Conservation (phyloP, 64 coral and sea anemone species). For the Montipora foliosa region DNA sequence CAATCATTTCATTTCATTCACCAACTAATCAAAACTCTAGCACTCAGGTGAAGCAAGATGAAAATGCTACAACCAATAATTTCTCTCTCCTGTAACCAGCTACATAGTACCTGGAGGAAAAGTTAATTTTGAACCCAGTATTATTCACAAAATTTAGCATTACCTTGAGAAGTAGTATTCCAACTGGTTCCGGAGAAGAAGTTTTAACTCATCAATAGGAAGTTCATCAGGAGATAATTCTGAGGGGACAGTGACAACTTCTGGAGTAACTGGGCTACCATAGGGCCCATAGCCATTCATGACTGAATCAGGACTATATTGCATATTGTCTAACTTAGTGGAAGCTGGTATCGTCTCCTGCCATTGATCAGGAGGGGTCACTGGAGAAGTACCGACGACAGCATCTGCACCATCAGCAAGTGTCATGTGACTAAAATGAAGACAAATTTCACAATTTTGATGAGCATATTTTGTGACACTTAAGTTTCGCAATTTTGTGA, state of each 20-base stretch:
- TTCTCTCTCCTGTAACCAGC: no score
- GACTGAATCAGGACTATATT: slow-evolving; percentile 84
- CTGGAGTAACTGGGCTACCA: slow-evolving; percentile 49
- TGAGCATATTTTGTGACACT: no score
- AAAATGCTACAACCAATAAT: no score
- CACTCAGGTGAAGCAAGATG: no score
- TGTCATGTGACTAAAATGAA: slow-evolving; percentile 85
- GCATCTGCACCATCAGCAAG: slow-evolving; percentile 73
- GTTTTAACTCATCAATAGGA: slow-evolving; percentile 83
- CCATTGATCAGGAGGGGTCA: slow-evolving; percentile 23
- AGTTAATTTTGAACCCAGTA: background rate
- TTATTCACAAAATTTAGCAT: background rate
- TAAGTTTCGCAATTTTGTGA: no score
- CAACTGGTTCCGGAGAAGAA: slow-evolving; percentile 80
- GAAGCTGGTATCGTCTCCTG: slow-evolving; percentile 14
- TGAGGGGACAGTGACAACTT: slow-evolving; percentile 43
- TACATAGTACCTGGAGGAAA: background rate
- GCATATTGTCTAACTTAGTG: slow-evolving; percentile 56
- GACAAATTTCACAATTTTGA: background rate
- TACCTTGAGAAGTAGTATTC: slow-evolving; percentile 99
- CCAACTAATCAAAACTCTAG: no score
- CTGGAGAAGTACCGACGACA: slow-evolving; percentile 38
- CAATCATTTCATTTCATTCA: no score
- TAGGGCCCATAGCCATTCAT: slow-evolving; percentile 83
- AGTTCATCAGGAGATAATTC: slow-evolving; percentile 83